These are phyloP conservation scores for Diplodus sargus DNA, from an alignment of 2,797 vertebrate genomes.

Conservation along the genomic window DNA sequence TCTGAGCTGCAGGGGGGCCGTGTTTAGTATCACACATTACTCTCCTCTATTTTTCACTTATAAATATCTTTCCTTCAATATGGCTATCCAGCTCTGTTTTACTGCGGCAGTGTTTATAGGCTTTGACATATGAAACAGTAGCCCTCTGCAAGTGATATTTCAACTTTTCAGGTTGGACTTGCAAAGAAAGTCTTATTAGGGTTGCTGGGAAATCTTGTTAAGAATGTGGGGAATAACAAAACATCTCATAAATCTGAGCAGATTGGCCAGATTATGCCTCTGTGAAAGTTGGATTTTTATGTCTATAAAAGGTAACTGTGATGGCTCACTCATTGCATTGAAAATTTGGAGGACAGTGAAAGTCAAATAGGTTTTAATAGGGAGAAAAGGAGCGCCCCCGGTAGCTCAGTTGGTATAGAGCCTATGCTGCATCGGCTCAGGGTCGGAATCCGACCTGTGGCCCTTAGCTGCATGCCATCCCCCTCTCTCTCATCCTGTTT, in stretches of 20 bases:
- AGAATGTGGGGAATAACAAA: slow-evolving; percentile 65
- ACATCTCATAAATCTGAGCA: slow-evolving; percentile 60
- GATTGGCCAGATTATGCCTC: slow-evolving; percentile 43
- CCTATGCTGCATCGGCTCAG: no score
- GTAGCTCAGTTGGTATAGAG: no score
- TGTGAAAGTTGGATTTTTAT: slow-evolving; percentile 40
- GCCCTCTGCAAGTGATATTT: slow-evolving; percentile 60
- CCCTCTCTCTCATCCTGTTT: no score
- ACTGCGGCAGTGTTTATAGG: slow-evolving; percentile 60
- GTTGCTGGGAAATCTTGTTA: slow-evolving; percentile 65
- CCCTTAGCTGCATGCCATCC: no score
- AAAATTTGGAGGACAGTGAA: slow-evolving; percentile 6
- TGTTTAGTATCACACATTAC: slow-evolving; percentile 49
- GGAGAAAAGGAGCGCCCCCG: background rate
- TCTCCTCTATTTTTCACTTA: slow-evolving; percentile 45
- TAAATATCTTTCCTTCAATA: slow-evolving; percentile 57
- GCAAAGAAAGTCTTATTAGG: slow-evolving; percentile 57
- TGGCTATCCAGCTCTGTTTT: slow-evolving; percentile 36
- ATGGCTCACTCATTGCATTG: slow-evolving; percentile 10
- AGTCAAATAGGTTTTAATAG: background rate
- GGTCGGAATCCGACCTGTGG: no score
- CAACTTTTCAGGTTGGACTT: slow-evolving; percentile 47
- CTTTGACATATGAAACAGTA: slow-evolving; percentile 65
- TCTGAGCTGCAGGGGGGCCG: slow-evolving; percentile 47
- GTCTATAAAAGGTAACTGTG: slow-evolving; percentile 30